Evolutionary conservation across 2,888 invertebrate species (phyloP), one percentile per base, ranked within the genome.

Genomic region (Lasioglossum pauxillum): DNA sequence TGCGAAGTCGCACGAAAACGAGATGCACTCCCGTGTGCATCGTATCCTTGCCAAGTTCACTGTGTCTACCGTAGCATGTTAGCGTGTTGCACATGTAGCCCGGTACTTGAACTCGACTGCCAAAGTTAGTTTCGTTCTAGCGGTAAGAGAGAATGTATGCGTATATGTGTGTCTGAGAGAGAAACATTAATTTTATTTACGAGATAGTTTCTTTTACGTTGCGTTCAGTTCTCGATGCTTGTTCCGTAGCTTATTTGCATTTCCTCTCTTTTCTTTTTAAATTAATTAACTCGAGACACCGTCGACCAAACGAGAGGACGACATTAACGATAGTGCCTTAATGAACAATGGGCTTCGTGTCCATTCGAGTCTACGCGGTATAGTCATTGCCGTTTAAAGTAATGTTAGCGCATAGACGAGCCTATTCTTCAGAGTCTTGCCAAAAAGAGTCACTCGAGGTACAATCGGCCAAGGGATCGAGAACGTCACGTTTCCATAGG

Each of bases 81-180:
- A 79, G 49, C 60, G 71, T 44, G 23, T n/a, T 57, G 75, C 76
- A 78, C 84, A 71, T 57, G 80, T 84, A 76, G 83, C 83, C 86
- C 86, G 78, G 69, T 85, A 86, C 84, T 77, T 87, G 84, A 83
- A 92, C 85, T 88, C 80, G 88, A 93, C 93, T 93, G 92, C 93
- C 93, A 93, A 93, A 93, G 93, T 89, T 92, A 91, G 86, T 84
- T 89, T 89, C 41, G 72, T 88, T 84, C 64, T 90, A 91, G 82
- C 74, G 35, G 78, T 91, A 86, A 90, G 60, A 88, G 82, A 88
- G 82, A 90, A 38, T 38, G 69, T 38, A 38, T 38, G 38, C 4
- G 38, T 23, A 23, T 4, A 69, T 19, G 19, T 23, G 69, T 38
- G 69, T 10, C 19, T 38, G 57, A 27, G 38, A 38, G 67, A 38